Evolutionary conservation across 30 jellyfish, hydroid and myxozoan genomes (phyloP).

Genomic region (Aurelia aurita): DNA sequence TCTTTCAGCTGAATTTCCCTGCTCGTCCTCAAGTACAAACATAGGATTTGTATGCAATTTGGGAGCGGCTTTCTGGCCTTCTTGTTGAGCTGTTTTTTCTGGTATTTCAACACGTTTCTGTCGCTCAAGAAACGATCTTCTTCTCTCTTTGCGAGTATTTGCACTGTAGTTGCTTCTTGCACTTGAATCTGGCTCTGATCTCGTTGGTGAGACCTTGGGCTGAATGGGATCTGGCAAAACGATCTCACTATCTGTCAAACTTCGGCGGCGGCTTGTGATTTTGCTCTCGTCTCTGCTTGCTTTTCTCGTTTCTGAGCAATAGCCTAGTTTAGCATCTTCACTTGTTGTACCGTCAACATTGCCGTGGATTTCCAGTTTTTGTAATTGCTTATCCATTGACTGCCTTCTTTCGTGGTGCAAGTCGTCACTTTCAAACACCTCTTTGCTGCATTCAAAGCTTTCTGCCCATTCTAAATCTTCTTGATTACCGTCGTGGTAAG

Average conservation of each 20-base stretch:
- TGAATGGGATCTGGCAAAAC: slow-evolving; percentile 3
- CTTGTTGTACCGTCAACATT: not conserved
- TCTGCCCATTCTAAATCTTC: not conserved
- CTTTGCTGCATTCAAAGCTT: not conserved
- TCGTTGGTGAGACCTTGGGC: slow-evolving; percentile 39
- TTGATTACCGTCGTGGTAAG: not conserved
- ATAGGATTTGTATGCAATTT: slow-evolving; percentile 50
- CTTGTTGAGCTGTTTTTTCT: slow-evolving; percentile 8
- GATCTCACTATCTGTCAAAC: slow-evolving; percentile 45
- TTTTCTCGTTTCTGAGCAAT: not conserved
- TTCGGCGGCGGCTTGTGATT: slow-evolving; percentile 15
- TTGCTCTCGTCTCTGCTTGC: not conserved
- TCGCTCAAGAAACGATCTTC: slow-evolving; percentile 62
- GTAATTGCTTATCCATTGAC: not conserved
- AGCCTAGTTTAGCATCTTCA: not conserved
- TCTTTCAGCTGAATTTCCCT: slow-evolving; percentile 22
- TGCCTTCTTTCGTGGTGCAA: not conserved
- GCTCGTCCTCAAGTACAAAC: slow-evolving; percentile 57
- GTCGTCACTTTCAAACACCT: not conserved
- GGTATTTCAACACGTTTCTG: slow-evolving; percentile 70
- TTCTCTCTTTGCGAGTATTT: slow-evolving; percentile 42
- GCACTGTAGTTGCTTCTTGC: slow-evolving; percentile 14
- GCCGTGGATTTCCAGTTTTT: not conserved
- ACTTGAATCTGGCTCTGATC: slow-evolving; percentile 54
- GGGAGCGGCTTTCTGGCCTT: not conserved